Base-by-base conservation (phyloP, 1,140 invertebrate species). In the Melitaea cinxia region DNA sequence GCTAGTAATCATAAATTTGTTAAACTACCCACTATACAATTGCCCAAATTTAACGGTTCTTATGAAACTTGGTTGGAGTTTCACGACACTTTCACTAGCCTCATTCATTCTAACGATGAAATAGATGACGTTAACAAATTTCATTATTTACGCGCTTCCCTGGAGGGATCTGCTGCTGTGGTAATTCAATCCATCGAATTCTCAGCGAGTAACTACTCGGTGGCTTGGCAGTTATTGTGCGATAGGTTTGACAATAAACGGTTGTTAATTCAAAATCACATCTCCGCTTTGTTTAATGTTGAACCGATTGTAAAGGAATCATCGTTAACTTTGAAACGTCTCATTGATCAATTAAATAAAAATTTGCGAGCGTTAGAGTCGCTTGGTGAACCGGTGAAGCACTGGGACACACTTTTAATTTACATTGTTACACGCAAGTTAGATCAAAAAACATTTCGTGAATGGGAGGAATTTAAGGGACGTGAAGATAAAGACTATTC, bases 191-290 rank as follows among this genome's bases (percentile, higher is more conserved):
- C 65, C 4, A 61, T 72, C 23, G 52, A 57, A 7, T 61, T 72
- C 35, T 71, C 58, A 15, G 47, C 65, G 7, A 19, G 15, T 19
- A 75, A 69, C 55, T 73, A 75, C 57, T n/a, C 23, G 23, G 39
- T 73, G n/a, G 73, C 70, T n/a, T 78, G 76, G 71, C 24, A 70
- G 15, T 10, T 67, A 2, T 52, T 78, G 0, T 75, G 70, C 60
- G 70, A 76, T 7, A 57, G 66, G 17, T 73, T 57, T 56, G 53
- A 77, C 50, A 73, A 72, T 24, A 72, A 73, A 57, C 23, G 66
- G 12, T 50, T 73, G 23, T 35, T 77, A 3, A 68, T 77, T 39
- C 37, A 39, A 23, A 63, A 73, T 28, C 68, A 74, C 23, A 21
- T 49, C 12, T 23, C 45, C n/a, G 23, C 45, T 12, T 49, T 49